phyloP scores from a whole-genome alignment of 1,140 invertebrate genomes.

The Ephestia elutella region DNA sequence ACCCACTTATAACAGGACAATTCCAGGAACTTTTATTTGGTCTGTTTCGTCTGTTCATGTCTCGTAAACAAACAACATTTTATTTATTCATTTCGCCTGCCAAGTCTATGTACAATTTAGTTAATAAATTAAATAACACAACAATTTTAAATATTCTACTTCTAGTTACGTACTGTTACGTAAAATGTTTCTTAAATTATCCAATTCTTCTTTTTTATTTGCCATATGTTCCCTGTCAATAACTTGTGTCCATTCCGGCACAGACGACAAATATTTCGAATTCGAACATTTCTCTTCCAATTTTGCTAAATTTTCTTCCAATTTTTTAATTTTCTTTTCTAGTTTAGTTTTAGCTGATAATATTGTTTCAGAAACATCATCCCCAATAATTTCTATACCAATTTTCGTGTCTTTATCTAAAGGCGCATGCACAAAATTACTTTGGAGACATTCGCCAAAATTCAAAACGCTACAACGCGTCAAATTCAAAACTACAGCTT shows the following conservation, averaged over 20 bases:
- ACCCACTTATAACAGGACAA: too few species aligned
- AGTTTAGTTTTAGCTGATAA: slow-evolving; percentile 40
- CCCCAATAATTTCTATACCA: slow-evolving; percentile 35
- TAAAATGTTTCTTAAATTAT: slow-evolving; percentile 26
- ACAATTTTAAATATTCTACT: background rate
- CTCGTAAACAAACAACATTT: background rate
- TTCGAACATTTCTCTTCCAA: slow-evolving; percentile 41
- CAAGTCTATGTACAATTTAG: background rate
- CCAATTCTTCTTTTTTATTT: slow-evolving; percentile 48
- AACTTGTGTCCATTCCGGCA: slow-evolving; percentile 34
- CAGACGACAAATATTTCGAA: slow-evolving; percentile 33
- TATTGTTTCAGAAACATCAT: slow-evolving; percentile 36
- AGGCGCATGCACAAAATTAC: slow-evolving; percentile 33
- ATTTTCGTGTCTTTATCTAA: slow-evolving; percentile 50
- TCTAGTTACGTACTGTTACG: too few species aligned
- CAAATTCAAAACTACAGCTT: slow-evolving; percentile 42
- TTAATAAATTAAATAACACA: slow-evolving; percentile 1
- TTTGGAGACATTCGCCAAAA: slow-evolving; percentile 26
- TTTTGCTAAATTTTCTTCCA: slow-evolving; percentile 44
- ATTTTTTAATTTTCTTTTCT: slow-evolving; percentile 46
- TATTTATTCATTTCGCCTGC: background rate
- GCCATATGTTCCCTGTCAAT: slow-evolving; percentile 41
- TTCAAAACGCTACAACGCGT: slow-evolving; percentile 39
- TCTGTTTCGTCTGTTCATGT: background rate
- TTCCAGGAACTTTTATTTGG: too few species aligned